phyloP scores from a whole-genome alignment of 2,888 invertebrate genomes.

The Periphyllus acericola region DNA sequence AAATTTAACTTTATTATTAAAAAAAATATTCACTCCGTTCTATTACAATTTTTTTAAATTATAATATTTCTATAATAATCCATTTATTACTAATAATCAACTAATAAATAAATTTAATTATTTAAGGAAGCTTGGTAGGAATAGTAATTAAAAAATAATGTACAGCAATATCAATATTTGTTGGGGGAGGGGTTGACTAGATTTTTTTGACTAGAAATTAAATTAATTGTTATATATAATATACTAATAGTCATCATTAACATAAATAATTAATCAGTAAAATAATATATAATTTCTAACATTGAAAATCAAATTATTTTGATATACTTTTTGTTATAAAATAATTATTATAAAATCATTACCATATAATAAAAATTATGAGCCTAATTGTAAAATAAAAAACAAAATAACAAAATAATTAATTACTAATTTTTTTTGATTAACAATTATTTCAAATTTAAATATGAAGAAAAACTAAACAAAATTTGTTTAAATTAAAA shows the following conservation, averaged over 20 bases:
- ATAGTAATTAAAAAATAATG: neutral
- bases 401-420: neutral
- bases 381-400: neutral
- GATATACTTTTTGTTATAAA: neutral
- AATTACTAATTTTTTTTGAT: no score
- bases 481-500: neutral
- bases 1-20: neutral
- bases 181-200: neutral
- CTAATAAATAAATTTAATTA: slow-evolving; percentile 1
- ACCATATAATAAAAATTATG: neutral
- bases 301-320: neutral
- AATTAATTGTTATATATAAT: neutral
- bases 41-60: neutral
- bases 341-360: slow-evolving; percentile 2
- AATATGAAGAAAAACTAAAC: neutral
- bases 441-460: no score
- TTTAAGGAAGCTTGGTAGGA: slow-evolving; percentile 4
- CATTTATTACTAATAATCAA: neutral
- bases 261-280: no score
- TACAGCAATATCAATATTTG: neutral
- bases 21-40: slow-evolving; percentile 48
- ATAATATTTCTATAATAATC: slow-evolving; percentile 7
- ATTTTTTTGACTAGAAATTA: neutral
- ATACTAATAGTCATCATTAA: neutral
- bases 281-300: neutral